Base-by-base conservation (phyloP, 2,113 vertebrate genomes). In the Trichechus manatus region DNA sequence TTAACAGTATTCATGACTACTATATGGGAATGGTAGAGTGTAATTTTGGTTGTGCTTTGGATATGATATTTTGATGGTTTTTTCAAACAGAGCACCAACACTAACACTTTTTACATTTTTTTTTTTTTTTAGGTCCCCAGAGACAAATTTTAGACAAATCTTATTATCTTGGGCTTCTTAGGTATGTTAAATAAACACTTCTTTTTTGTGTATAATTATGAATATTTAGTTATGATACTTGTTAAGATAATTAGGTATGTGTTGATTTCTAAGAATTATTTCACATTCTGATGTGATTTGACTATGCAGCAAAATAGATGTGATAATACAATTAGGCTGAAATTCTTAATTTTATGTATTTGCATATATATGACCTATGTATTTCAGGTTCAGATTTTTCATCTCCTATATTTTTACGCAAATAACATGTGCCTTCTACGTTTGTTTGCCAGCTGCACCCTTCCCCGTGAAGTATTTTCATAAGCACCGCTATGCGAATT, bases 141-240 rank as follows among this genome's bases (percentile, higher is more conserved):
- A 99, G 99, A 87, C 99, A 99, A 98, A 99, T 99, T 98, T 98
- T 99, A 99, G 99, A 99, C 98, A 99, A 99, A 98, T 99, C 99
- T 3, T 99, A 99, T 90, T 99, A 99, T 97, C 98, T 99, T 93
- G 99, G 99, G 23, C 96, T 99, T 47, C 99, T 99, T 93, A 99
- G 99, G 99, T 99, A 99, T 6, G 97, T 98, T 92, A 88, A 95
- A 89, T 59, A 95, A 92, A 72, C 1, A 87, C 6, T 44, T 89
- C 5, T 63, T 95, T 96, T 23, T 39, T 93, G 63, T 87, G 9
- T 33, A 22, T 85, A 53, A 68, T 90, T 25, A 36, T 78, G 36
- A 78, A 93, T 44, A 87, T 96, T 93, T 96, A 95, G 44, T 20
- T 87, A 0, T 87, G 33, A 36, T 87, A 33, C 3, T 82, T 97